Base-by-base conservation (phyloP, 1,140 invertebrate species). In the Solenopsis invicta region DNA sequence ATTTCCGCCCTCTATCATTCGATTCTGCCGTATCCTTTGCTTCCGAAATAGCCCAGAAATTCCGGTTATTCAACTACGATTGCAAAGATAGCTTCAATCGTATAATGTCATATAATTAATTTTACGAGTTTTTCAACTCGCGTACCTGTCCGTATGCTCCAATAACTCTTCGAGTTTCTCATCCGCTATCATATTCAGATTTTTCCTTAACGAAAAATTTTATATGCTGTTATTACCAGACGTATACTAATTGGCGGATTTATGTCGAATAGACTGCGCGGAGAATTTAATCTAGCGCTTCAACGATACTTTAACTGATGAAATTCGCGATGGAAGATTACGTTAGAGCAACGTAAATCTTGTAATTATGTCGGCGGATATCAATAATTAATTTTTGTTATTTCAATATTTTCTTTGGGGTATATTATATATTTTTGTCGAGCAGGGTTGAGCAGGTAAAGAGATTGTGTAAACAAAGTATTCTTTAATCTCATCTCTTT, bases 91-190 rank as follows among this genome's bases (percentile, higher is more conserved):
- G 80, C 67, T 84, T 62, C 41, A 41, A 8, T 41, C 41, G 41
- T 41, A 75, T 59, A 61, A 6, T 34, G 54, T 13, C 41, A 69
- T 61, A 56, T 75, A 84, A 84, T 84, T 84, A 84, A 84, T 84
- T 74, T 4, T 41, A 24, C 41, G 41, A 74, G 37, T 80, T 59
- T 41, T 61, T 67, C 52, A 45, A 34, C 69, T 74, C 24, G 71
- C 80, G 48, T 62, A 34, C 13, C 67, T 61, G 24, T 1, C 66
- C 34, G 18, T 21, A 61, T 4, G 80, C 69, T 75, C 54, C 37
- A 75, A 84, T 84, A 74, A 74, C n/a, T 34, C 41, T 9, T 24
- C 48, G 50, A 52, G 13, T 48, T 74, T 82, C 54, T 16, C 67
- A 54, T 69, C 2, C 50, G 37, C 52, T n/a, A 54, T 82, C 80